Evolutionary conservation across 2,113 vertebrate genomes (phyloP).

Genomic region (Tricholaema leucomelas): DNA sequence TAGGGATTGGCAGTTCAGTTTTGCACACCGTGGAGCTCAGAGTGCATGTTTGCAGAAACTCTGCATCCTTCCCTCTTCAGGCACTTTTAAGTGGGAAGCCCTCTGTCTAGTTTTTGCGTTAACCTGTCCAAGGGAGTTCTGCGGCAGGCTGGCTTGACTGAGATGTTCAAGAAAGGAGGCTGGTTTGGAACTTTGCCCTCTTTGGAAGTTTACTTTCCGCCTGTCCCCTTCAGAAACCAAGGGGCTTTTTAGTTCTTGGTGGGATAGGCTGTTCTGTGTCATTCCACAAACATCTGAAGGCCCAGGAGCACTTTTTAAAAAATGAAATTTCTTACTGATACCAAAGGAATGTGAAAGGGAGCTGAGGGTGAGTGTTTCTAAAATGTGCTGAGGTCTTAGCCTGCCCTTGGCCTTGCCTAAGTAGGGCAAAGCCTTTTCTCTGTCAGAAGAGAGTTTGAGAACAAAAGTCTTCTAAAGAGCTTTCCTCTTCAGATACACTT

Average conservation of each 20-base stretch:
- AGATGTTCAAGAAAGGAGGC: background rate
- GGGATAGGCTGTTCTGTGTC: background rate
- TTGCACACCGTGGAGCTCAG: background rate
- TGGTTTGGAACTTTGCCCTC: background rate
- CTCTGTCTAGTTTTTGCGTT: background rate
- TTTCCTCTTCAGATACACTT: slow-evolving; percentile 4
- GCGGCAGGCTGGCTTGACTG: background rate
- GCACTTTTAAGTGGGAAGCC: background rate
- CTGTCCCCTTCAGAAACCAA: background rate
- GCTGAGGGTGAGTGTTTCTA: background rate
- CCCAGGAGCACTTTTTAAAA: background rate
- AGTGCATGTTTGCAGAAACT: background rate
- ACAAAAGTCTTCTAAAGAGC: slow-evolving; percentile 34
- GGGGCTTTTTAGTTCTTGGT: background rate
- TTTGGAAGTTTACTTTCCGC: background rate
- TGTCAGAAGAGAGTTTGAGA: background rate
- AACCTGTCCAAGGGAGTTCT: background rate
- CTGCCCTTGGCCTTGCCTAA: slow-evolving; percentile 15
- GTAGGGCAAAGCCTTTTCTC: slow-evolving; percentile 24
- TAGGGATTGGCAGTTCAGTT: background rate
- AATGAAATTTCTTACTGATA: background rate
- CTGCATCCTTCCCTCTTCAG: background rate
- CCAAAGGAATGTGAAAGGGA: background rate
- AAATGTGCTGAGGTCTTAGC: slow-evolving; percentile 20
- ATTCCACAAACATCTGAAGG: background rate